Conservation (phyloP, 2,888 invertebrate genomes). For the Lucinisca nassula region DNA sequence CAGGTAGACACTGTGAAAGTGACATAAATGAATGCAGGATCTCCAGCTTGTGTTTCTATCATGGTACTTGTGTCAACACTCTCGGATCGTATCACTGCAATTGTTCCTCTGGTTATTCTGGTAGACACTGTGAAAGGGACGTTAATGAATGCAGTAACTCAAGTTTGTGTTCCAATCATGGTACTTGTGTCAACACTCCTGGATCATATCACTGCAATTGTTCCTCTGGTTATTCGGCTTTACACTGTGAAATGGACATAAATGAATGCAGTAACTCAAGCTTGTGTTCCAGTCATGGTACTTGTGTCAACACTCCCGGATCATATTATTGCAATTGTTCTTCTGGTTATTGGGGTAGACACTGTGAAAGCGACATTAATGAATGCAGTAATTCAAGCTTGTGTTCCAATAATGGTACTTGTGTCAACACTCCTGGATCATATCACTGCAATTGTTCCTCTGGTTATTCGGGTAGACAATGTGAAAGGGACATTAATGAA, state of each 20-base stretch:
- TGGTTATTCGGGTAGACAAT: not conserved
- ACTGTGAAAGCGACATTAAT: not conserved
- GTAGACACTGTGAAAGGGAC: not conserved
- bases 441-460: not conserved
- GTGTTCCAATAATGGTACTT: not conserved
- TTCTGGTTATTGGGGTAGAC: not conserved
- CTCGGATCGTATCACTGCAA: not conserved
- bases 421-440: not conserved
- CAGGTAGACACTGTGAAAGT: not conserved
- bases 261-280: not conserved
- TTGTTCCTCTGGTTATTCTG: not conserved
- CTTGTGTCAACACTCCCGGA: not conserved
- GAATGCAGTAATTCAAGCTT: not conserved
- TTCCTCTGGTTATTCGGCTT: not conserved
- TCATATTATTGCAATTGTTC: not conserved
- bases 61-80: not conserved
- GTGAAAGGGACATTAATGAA: not conserved
- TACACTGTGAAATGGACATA: not conserved
- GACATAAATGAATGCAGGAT: not conserved
- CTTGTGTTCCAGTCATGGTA: not conserved
- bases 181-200: not conserved
- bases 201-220: not conserved
- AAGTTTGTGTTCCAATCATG: slow-evolving; percentile 12
- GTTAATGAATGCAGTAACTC: slow-evolving; percentile 50
- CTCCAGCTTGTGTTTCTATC: not conserved